Conservation (phyloP, 2,888 invertebrate species). For the Drosophila mettleri region DNA sequence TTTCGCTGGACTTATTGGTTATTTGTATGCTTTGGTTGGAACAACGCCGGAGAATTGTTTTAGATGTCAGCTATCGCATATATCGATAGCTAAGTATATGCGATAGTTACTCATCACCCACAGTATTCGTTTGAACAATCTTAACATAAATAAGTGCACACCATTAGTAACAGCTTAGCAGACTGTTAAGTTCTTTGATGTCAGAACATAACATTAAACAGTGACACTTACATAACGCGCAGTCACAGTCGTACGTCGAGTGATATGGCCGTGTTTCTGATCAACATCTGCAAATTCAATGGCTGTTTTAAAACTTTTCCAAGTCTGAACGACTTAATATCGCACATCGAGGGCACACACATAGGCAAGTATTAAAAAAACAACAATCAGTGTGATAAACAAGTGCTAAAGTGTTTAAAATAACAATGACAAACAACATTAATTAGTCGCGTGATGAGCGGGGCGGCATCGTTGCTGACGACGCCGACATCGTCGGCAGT, state of each 20-base stretch:
- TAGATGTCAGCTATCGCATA: conserved; percentile 46
- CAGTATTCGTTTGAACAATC: conserved; percentile 66
- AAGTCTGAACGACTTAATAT: conserved; percentile 92
- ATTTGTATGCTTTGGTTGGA: conserved; percentile 14
- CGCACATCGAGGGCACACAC: conserved; percentile 95
- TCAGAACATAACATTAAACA: conserved; percentile 47
- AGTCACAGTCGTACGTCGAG: conserved; percentile 84
- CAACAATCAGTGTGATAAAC: conserved; percentile 19
- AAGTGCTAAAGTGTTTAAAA: conserved; percentile 43
- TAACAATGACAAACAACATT: conserved; percentile 54
- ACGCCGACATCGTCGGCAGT: conserved; percentile 33
- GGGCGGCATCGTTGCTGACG: conserved; percentile 45
- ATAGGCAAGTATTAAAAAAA: conserved; percentile 88
- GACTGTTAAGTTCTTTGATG: conserved; percentile 44
- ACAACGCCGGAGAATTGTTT: conserved; percentile 37
- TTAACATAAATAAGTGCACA: conserved; percentile 52
- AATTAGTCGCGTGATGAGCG: conserved; percentile 71
- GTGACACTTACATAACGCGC: conserved; percentile 65
- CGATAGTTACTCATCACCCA: conserved; percentile 44
- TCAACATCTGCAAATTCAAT: conserved; percentile 95
- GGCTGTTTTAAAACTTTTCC: conserved; percentile 94
- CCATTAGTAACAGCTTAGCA: conserved; percentile 48
- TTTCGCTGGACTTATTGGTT: conserved; percentile 27
- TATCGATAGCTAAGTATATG: conserved; percentile 52
- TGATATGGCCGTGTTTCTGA: conserved; percentile 94